Percentiles rank a stretch among this genome's conserved stretches.
These are phyloP conservation scores for Actinernus sp. DNA, from an alignment of 92 coral and sea anemone species.

Conservation along the genomic window DNA sequence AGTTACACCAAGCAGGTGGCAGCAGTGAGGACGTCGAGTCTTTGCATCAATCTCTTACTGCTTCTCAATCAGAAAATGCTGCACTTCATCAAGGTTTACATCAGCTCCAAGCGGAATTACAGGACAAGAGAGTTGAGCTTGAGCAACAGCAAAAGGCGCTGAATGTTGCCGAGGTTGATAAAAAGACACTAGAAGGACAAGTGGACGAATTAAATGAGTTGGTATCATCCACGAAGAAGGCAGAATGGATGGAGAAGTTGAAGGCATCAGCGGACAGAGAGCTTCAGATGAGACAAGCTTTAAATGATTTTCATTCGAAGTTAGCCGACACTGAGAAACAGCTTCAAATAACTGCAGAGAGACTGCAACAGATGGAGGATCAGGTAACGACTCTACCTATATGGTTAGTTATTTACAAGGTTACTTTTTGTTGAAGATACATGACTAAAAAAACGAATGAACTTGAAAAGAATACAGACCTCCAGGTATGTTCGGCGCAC, in stretches of 20 bases:
- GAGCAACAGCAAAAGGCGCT: too few relatives aligned
- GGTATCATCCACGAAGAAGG: slow-evolving; percentile 13
- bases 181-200: slow-evolving; percentile 5
- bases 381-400: too few relatives aligned
- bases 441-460: too few relatives aligned
- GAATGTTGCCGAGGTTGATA: neutral
- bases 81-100: neutral
- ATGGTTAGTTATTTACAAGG: too few relatives aligned
- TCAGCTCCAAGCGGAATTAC: neutral
- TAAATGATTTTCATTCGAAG: too few relatives aligned
- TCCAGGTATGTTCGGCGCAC: too few relatives aligned
- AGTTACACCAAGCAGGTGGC: neutral
- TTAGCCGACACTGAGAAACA: slow-evolving; percentile 32
- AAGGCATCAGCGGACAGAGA: slow-evolving; percentile 26
- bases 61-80: neutral
- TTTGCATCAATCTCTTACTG: neutral
- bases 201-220: slow-evolving; percentile 12
- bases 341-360: slow-evolving; percentile 60
- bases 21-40: neutral
- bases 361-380: too few relatives aligned
- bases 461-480: too few relatives aligned
- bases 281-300: too few relatives aligned
- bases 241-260: slow-evolving; percentile 14
- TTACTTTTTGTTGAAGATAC: too few relatives aligned
- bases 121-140: neutral